Evolutionary conservation across 2,113 vertebrate genomes (phyloP).

Genomic region (Eolophus roseicapilla): DNA sequence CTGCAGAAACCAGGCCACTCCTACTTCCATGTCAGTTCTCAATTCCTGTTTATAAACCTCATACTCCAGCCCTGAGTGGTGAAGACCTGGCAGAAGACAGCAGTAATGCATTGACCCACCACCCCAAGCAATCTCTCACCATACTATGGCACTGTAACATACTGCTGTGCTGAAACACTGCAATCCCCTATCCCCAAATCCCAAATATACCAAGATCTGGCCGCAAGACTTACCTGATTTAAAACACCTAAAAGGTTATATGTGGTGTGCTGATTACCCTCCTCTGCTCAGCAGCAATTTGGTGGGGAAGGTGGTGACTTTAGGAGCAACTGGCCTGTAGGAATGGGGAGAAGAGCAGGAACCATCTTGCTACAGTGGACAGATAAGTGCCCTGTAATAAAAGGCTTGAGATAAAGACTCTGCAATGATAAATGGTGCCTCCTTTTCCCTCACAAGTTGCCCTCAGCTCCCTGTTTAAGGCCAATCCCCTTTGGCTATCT

Average conservation of each 20-base stretch:
- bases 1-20: not conserved
- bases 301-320: not conserved
- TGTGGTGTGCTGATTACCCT: not conserved
- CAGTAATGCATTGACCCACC: not conserved
- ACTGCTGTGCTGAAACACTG: not conserved
- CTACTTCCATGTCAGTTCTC: not conserved
- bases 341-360: not conserved
- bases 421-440: not conserved
- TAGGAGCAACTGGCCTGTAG: not conserved
- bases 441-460: not conserved
- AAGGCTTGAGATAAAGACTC: not conserved
- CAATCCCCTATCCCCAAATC: not conserved
- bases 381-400: not conserved
- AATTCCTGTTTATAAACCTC: not conserved
- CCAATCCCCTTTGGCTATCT: not conserved
- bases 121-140: not conserved
- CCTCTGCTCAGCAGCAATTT: not conserved
- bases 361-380: not conserved
- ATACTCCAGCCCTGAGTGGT: not conserved
- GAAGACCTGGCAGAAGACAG: not conserved
- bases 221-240: not conserved
- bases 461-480: not conserved
- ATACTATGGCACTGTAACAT: not conserved
- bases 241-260: not conserved
- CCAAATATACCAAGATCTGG: not conserved